These are phyloP conservation scores for Ophonus ardosiacus DNA, from an alignment of 2,888 invertebrate genomes.

Conservation along the genomic window DNA sequence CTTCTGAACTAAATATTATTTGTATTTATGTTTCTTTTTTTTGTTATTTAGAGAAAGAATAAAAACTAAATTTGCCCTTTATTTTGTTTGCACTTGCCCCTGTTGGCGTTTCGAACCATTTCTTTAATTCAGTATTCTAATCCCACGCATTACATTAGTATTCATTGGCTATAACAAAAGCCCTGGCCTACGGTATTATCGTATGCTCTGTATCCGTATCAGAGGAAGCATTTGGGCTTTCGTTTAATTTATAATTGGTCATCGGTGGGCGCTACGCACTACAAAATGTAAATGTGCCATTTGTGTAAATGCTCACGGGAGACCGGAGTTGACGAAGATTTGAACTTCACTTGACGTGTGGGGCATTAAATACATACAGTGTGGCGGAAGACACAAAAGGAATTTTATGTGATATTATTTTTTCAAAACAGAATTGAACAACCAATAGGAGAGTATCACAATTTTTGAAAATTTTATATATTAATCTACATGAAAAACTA, in stretches of 20 bases:
- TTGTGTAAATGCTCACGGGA: slow-evolving; percentile 36
- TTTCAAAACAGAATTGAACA: too few species aligned
- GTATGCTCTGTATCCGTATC: slow-evolving; percentile 2
- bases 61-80: not conserved
- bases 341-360: not conserved
- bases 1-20: too few species aligned
- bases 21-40: not conserved
- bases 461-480: too few species aligned
- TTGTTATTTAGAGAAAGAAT: not conserved
- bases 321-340: not conserved
- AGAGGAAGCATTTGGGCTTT: slow-evolving; percentile 21
- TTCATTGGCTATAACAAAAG: slow-evolving; percentile 21
- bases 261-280: slow-evolving; percentile 20
- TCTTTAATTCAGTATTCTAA: not conserved
- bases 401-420: too few species aligned
- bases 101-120: not conserved
- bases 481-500: too few species aligned
- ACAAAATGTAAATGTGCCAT: slow-evolving; percentile 39
- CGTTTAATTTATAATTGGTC: slow-evolving; percentile 43
- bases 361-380: not conserved
- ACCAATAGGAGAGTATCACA: too few species aligned
- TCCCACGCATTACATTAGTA: slow-evolving; percentile 15
- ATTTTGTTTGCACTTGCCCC: not conserved
- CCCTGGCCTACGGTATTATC: not conserved
- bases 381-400: too few species aligned